Base-by-base conservation (phyloP, 2,797 vertebrate species). In the Hydrolagus colliei region DNA sequence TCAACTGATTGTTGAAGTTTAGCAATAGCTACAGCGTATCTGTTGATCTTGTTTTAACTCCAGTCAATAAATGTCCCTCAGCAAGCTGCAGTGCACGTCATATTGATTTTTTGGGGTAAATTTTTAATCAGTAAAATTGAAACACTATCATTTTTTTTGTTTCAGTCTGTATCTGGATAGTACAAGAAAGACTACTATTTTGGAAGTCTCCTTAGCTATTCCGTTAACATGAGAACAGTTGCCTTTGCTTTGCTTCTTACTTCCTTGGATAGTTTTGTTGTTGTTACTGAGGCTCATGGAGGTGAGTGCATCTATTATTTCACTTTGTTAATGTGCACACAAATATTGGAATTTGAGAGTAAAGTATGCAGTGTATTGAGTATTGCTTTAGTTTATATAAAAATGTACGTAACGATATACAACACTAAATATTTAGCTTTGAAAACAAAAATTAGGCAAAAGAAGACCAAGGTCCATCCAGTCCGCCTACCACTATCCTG, bases 71-170 rank as follows among this genome's bases (percentile, higher is more conserved):
- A 52, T 52, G 65, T 84, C 65, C 20, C 9, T 71, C 9, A 68
- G 9, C 79, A 84, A 84, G 41, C 27, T 68, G 41, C 16, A 84
- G 71, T 63, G 79, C 35, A 10, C 71, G 18, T 9, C 4, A 13
- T 71, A 71, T 84, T 67, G 32, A 84, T 14, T 35, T 84, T 52
- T 84, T 71, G 22, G 11, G n/a, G 79, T 84, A 68, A 84, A 84
- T 35, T 65, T 71, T 84, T 84, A 84, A 71, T 18, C 35, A 11
- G 32, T 6, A 52, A 52, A 6, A 52, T 52, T 52, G 41, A 52
- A 52, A 52, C 41, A 52, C 41, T 3, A 52, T 52, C 41, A 27
- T 27, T 52, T 52, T 52, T 52, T 68, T 68, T n/a, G 79, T 71
- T 71, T 35, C 27, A 84, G 65, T 52, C 63, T 84, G 79, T 52